Conservation (phyloP, 2,888 invertebrate genomes). For the Parnassius orleans region DNA sequence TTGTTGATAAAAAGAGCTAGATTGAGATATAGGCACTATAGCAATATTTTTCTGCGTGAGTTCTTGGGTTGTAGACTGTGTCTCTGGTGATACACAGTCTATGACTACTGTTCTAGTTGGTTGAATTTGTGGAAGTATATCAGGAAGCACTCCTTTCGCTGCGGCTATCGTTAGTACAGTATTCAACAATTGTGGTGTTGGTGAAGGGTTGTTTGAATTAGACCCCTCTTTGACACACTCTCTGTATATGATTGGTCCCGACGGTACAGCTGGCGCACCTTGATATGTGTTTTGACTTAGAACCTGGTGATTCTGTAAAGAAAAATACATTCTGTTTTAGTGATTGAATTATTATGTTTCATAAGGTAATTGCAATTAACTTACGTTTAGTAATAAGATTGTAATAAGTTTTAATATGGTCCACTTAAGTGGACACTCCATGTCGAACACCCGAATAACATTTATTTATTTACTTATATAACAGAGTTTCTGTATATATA, state of each 20-base stretch:
- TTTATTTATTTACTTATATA: constrained; percentile 51
- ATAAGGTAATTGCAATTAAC: constrained; percentile 29
- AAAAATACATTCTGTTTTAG: constrained; percentile 1
- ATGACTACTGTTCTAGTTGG: constrained; percentile 22
- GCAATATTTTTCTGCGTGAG: constrained; percentile 5
- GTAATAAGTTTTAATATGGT: constrained; percentile 41
- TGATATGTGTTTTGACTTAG: constrained; percentile 31
- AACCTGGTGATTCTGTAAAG: constrained; percentile 31
- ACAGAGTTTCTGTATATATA: constrained; percentile 26
- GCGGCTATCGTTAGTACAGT: constrained; percentile 36
- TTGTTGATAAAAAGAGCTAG: constrained; percentile 14
- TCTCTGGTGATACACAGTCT: constrained; percentile 27
- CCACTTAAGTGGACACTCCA: constrained; percentile 48
- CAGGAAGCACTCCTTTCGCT: constrained; percentile 37
- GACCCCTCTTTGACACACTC: constrained; percentile 22
- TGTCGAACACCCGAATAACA: constrained; percentile 47
- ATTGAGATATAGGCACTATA: constrained; percentile 20
- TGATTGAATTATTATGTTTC: neutral
- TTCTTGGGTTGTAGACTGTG: constrained; percentile 14
- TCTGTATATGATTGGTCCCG: constrained; percentile 9
- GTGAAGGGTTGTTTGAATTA: constrained; percentile 21
- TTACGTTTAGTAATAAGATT: constrained; percentile 47
- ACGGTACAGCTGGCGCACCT: constrained; percentile 11
- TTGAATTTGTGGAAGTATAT: constrained; percentile 30
- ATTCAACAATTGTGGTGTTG: constrained; percentile 36